Evolutionary conservation across 2,113 vertebrate species (phyloP).

Genomic region (Amblyornis subalaris): DNA sequence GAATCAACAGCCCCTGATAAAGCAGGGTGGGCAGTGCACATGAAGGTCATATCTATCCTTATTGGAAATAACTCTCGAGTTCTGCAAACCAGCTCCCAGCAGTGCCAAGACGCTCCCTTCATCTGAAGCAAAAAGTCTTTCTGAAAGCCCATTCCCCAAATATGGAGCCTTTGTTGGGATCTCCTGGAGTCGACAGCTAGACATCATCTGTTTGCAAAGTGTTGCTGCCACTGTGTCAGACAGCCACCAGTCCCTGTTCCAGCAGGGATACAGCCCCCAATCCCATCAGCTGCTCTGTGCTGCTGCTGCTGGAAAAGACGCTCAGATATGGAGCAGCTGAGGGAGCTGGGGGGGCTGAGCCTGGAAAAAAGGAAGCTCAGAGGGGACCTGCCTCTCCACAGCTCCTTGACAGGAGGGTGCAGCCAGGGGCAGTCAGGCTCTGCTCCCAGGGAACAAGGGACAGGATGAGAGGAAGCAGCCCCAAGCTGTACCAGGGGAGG

Average conservation of each 20-base stretch:
- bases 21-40: neutral
- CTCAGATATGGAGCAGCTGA: neutral
- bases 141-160: neutral
- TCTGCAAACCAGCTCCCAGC: neutral
- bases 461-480: neutral
- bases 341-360: neutral
- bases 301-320: neutral
- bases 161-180: neutral
- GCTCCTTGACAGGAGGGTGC: neutral
- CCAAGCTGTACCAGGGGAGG: neutral
- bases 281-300: neutral
- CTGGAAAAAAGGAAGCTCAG: neutral
- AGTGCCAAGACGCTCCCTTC: neutral
- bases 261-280: rapidly evolving
- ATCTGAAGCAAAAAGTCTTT: neutral
- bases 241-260: neutral
- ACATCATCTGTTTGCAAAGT: neutral
- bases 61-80: neutral
- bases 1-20: neutral
- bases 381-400: neutral
- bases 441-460: neutral
- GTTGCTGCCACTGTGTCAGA: neutral
- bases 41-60: neutral
- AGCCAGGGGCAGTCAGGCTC: neutral
- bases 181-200: neutral